Evolutionary conservation across 2,888 invertebrate species (phyloP), one percentile per base, ranked within the genome.

Genomic region (Chalcosyrphus nemorum): DNA sequence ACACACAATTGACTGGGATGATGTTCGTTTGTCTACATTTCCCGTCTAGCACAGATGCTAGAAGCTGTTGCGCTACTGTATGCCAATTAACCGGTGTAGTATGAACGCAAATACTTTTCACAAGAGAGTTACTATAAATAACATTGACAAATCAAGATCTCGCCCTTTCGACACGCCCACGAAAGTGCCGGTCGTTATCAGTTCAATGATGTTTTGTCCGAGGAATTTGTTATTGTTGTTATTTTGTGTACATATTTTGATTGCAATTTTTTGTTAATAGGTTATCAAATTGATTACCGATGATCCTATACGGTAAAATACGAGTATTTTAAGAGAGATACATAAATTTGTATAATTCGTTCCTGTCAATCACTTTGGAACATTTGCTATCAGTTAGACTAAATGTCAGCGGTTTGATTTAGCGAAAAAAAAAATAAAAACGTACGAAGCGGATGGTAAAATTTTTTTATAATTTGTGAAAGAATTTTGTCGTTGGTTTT

Each of bases 101-200:
- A 19, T 21, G 11, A 50, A 17, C 15, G 24, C 52, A 41, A 66
- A 50, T 21, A 43, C 27, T 19, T 24, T 57, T 47, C 47, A 50
- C 70, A 17, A 45, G 35, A 19, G 17, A 24, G 57, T 21, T 6
- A 13, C 29, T 66, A 35, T 61, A 61, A 66, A 47, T 50, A 61
- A 68, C n/a, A 68, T 61, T n/a, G 17, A 19, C 41, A 59, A n/a
- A 68, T 59, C 61, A 50, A 52, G 52, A 61, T 52, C 52, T 61
- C 41, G 61, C 52, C 50, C 52, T 72, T 72, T 68, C 75, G 80
- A 75, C 80, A 81, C 80, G 41, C 80, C 80, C 80, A 81, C 80
- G 32, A 75, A 45, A 54, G 11, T 27, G n/a, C 4, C 17, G 17
- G n/a, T 13, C 32, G 21, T 54, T 70, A 70, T 77, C 71, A 38